Conservation (phyloP, 2,888 invertebrate species). For the Heterodera filipjevi region DNA sequence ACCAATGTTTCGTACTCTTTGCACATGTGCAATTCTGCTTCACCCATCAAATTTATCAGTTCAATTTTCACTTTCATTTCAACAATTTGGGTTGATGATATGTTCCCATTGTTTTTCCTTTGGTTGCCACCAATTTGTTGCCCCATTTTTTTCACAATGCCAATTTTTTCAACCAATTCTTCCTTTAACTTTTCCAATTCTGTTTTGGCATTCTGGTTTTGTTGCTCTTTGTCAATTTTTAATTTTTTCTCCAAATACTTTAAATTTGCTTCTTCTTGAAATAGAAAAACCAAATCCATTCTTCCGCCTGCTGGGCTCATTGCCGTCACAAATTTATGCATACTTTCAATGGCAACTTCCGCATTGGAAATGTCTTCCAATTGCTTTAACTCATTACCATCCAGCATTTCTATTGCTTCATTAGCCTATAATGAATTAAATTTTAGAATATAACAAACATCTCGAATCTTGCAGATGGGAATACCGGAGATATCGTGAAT, state of each 20-base stretch:
- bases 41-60: not conserved
- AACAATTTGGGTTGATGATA: not conserved
- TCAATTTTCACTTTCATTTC: not conserved
- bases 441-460: not conserved
- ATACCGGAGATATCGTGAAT: no score
- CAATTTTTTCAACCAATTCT: not conserved
- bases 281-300: no score
- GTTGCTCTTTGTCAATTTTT: not conserved
- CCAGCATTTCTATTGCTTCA: not conserved
- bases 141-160: not conserved
- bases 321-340: not conserved
- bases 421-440: not conserved
- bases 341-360: not conserved
- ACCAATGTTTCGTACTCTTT: not conserved
- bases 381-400: not conserved
- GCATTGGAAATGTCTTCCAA: not conserved
- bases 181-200: not conserved
- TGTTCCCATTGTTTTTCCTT: not conserved
- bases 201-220: not conserved
- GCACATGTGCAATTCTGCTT: not conserved
- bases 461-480: no score
- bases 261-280: not conserved
- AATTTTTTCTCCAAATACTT: not conserved
- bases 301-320: not conserved
- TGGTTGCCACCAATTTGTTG: not conserved